phyloP scores from a whole-genome alignment of 2,888 invertebrate species.

The Pocota personata region DNA sequence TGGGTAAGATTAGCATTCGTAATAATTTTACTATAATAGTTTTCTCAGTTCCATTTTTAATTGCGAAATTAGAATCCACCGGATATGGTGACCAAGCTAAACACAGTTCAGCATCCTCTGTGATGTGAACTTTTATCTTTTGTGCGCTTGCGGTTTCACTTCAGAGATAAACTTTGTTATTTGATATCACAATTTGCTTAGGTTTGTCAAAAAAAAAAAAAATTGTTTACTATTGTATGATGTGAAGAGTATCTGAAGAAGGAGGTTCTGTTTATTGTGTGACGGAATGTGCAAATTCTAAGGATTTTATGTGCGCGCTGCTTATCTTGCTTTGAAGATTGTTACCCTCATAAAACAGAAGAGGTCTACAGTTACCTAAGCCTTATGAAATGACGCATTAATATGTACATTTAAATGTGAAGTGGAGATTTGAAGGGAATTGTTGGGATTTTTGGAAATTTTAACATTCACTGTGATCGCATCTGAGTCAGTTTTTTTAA shows the following conservation, averaged over 20 bases:
- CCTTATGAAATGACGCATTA: background rate
- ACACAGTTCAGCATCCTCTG: background rate
- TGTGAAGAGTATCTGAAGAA: background rate
- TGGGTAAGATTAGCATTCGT: slow-evolving; percentile 50
- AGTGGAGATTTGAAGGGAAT: background rate
- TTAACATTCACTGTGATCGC: background rate
- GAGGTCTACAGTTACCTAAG: background rate
- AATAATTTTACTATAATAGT: background rate
- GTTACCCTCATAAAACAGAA: slow-evolving; percentile 27
- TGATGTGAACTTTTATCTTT: background rate
- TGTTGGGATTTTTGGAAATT: slow-evolving; percentile 12
- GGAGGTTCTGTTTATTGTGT: background rate
- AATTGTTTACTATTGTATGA: background rate
- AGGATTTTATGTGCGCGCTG: slow-evolving; percentile 11
- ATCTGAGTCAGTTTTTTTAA: slow-evolving; percentile 17
- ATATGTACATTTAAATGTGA: background rate
- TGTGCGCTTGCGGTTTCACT: background rate
- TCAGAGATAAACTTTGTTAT: slow-evolving; percentile 30
- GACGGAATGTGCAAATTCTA: slow-evolving; percentile 32
- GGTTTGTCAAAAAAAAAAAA: slow-evolving; percentile 1
- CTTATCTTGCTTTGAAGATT: slow-evolving; percentile 27
- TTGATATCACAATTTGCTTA: slow-evolving; percentile 29
- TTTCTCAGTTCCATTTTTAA: background rate
- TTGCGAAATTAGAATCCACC: background rate
- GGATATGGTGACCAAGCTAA: slow-evolving; percentile 17